phyloP scores from a whole-genome alignment of 2,797 vertebrate species.

The Anas acuta region DNA sequence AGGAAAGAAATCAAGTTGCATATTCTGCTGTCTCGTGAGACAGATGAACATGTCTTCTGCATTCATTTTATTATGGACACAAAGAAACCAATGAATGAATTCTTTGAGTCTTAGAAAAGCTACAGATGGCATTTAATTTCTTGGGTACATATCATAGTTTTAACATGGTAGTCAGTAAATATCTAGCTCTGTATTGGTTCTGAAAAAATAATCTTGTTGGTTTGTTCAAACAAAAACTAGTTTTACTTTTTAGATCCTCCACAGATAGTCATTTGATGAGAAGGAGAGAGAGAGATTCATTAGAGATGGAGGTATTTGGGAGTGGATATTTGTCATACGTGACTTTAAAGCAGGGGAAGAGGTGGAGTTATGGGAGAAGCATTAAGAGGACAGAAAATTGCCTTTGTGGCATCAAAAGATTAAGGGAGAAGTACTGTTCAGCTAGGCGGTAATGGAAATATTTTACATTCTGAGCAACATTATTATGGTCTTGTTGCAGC shows the following conservation, averaged over 20 bases:
- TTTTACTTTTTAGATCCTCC: neutral
- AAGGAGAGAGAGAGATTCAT: neutral
- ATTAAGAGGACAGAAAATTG: neutral
- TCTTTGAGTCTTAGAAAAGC: neutral
- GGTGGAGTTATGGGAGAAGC: neutral
- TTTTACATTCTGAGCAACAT: neutral
- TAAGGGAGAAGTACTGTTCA: neutral
- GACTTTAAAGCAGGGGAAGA: neutral
- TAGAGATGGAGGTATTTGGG: neutral
- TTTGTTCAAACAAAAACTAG: neutral
- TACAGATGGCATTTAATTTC: neutral
- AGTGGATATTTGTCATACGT: neutral
- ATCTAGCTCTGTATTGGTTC: neutral
- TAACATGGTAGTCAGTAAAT: neutral
- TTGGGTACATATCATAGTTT: neutral
- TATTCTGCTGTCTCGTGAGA: neutral
- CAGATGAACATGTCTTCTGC: neutral
- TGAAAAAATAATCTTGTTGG: neutral
- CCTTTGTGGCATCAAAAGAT: neutral
- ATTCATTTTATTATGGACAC: neutral
- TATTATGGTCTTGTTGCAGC: neutral
- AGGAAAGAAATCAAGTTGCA: neutral
- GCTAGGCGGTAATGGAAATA: neutral
- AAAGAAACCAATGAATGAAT: neutral
- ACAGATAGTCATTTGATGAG: neutral